Percentiles rank a stretch among this genome's conserved stretches.
Evolutionary conservation across 2,888 invertebrate species (phyloP).

Genomic region (Platycheirus rosarum): DNA sequence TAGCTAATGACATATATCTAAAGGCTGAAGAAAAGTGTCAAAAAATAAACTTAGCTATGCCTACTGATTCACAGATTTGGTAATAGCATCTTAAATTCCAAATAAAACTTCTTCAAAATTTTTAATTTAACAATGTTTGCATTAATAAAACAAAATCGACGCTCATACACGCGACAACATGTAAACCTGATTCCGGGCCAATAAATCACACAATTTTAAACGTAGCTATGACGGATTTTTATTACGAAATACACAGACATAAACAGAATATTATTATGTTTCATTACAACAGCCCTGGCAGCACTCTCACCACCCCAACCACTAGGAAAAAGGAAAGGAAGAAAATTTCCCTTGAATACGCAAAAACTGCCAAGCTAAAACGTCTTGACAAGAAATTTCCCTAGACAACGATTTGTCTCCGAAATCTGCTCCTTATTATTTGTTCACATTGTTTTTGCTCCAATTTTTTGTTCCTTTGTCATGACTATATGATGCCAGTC

Average conservation of each 20-base stretch:
- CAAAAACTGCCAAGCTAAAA: slow-evolving; percentile 41
- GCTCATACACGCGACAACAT: slow-evolving; percentile 39
- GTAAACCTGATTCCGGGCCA: slow-evolving; percentile 38
- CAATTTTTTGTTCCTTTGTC: slow-evolving; percentile 4
- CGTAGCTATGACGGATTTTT: slow-evolving; percentile 44
- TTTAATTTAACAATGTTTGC: not conserved
- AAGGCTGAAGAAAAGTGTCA: too few relatives aligned
- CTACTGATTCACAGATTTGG: too few relatives aligned
- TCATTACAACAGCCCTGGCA: slow-evolving; percentile 35
- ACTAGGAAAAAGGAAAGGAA: too few relatives aligned
- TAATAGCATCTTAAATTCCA: too few relatives aligned
- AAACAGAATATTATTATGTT: slow-evolving; percentile 52
- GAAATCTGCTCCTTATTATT: slow-evolving; percentile 17
- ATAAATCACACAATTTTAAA: slow-evolving; percentile 63
- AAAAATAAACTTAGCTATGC: too few relatives aligned
- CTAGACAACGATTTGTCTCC: slow-evolving; percentile 60
- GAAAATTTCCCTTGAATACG: slow-evolving; percentile 26
- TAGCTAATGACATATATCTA: too few relatives aligned
- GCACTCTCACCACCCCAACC: not conserved
- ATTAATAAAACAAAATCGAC: not conserved
- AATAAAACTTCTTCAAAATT: too few relatives aligned
- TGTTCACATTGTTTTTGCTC: slow-evolving; percentile 15
- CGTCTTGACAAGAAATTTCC: slow-evolving; percentile 62
- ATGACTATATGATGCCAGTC: not conserved
- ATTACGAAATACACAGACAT: slow-evolving; percentile 34